These are phyloP conservation scores for Scaptomyza montana DNA, from an alignment of 1,140 invertebrate genomes.

Conservation along the genomic window DNA sequence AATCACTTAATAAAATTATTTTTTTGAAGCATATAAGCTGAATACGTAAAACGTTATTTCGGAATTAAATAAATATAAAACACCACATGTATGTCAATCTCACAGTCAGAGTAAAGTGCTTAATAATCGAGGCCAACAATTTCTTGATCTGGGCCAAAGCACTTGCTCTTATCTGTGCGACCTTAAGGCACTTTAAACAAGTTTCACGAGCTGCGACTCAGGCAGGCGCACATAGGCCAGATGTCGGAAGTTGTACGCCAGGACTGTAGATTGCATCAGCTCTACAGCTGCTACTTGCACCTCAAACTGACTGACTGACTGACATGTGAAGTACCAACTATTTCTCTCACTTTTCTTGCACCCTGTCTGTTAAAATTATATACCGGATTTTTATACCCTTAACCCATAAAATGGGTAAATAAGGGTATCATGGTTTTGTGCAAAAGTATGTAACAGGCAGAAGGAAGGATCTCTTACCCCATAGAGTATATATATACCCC, in stretches of 20 bases:
- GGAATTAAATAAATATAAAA: too few relatives aligned
- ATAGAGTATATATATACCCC: too few relatives aligned
- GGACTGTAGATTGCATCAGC: constrained; percentile 9
- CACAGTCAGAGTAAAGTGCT: neutral
- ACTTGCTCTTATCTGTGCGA: neutral
- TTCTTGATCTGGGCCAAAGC: neutral
- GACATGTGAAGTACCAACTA: neutral
- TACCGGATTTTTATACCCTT: neutral
- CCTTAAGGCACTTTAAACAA: constrained; percentile 19
- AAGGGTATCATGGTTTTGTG: too few relatives aligned
- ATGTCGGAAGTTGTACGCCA: constrained; percentile 16
- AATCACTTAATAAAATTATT: neutral
- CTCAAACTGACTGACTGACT: neutral
- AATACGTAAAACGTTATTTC: too few relatives aligned
- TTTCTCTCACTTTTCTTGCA: neutral
- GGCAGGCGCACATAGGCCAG: constrained; percentile 12
- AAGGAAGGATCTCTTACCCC: too few relatives aligned
- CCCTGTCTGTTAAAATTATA: neutral
- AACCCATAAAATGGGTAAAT: too few relatives aligned
- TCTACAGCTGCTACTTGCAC: neutral
- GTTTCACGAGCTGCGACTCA: constrained; percentile 1
- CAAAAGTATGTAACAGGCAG: too few relatives aligned
- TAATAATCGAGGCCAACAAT: constrained; percentile 1
- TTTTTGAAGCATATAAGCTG: neutral
- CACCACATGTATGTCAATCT: neutral